Conservation (phyloP, 2,113 vertebrate species). For the Colinus virginianus region DNA sequence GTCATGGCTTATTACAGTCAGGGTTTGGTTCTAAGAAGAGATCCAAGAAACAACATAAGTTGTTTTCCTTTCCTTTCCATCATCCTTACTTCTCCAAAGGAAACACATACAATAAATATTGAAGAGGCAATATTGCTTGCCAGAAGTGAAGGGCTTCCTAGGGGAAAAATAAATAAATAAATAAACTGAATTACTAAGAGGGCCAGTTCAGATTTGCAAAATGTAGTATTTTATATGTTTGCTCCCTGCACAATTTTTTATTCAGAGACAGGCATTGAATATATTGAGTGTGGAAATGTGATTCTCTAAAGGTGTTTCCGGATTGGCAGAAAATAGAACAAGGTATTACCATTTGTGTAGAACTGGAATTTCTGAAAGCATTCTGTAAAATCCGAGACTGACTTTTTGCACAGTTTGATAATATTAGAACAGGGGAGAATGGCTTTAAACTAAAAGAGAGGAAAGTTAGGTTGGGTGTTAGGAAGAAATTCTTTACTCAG, state of each 20-base stretch:
- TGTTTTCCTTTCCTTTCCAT: neutral
- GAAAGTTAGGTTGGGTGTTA: too few species aligned
- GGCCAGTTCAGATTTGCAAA: neutral
- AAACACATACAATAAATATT: neutral
- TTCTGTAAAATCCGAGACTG: neutral
- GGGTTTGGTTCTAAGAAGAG: neutral
- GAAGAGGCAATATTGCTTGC: neutral
- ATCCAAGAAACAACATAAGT: neutral
- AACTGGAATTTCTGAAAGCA: neutral
- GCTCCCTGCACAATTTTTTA: neutral
- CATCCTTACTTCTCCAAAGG: neutral
- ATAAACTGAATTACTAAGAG: neutral
- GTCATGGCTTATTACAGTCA: neutral
- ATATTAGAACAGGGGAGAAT: too few species aligned
- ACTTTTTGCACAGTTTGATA: too few species aligned
- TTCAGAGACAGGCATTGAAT: neutral
- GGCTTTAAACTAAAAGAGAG: too few species aligned
- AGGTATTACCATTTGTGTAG: neutral
- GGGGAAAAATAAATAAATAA: neutral
- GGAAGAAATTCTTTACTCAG: too few species aligned
- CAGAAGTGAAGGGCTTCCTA: neutral
- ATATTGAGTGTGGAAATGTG: neutral
- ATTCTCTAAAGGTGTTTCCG: conserved; percentile 1
- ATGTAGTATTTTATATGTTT: neutral
- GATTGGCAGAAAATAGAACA: conserved; percentile 5